Conservation (phyloP, 2,797 vertebrate genomes). For the Xyrichtys novacula region DNA sequence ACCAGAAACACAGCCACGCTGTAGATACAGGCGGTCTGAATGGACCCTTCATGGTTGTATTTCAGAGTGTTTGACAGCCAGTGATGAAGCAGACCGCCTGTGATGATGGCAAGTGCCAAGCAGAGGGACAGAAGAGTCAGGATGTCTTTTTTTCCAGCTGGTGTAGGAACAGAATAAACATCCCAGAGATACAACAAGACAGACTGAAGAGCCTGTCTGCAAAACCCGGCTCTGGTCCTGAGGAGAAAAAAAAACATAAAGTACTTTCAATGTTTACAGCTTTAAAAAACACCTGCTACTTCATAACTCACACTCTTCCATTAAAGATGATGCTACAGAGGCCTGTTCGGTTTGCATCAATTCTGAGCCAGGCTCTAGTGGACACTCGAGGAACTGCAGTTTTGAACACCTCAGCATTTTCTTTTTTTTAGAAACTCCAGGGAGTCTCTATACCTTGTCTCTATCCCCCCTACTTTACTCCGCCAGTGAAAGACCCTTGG, state of each 20-base stretch:
- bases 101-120: slow-evolving; percentile 70
- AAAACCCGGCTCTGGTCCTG: slow-evolving; percentile 42
- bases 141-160: slow-evolving; percentile 78
- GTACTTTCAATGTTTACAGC: too few species aligned
- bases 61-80: slow-evolving; percentile 87
- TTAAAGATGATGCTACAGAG: too few species aligned
- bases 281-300: too few species aligned
- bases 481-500: too few species aligned
- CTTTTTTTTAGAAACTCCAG: too few species aligned
- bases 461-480: too few species aligned
- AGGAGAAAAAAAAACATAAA: slow-evolving; percentile 6
- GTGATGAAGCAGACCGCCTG: slow-evolving; percentile 82
- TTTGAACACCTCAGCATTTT: too few species aligned
- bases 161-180: slow-evolving; percentile 86
- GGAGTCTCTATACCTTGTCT: too few species aligned
- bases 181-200: slow-evolving; percentile 80
- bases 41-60: slow-evolving; percentile 71
- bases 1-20: slow-evolving; percentile 77
- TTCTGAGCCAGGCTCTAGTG: too few species aligned
- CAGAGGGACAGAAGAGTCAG: slow-evolving; percentile 86
- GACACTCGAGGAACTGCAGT: too few species aligned
- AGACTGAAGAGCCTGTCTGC: slow-evolving; percentile 39
- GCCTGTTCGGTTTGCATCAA: too few species aligned
- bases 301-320: too few species aligned
- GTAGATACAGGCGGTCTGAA: slow-evolving; percentile 70